A percentile compares a stretch with the other conserved stretches of the same genome.
These are phyloP conservation scores for Diorhabda carinulata DNA, from an alignment of 1,140 invertebrate species.

Conservation along the genomic window DNA sequence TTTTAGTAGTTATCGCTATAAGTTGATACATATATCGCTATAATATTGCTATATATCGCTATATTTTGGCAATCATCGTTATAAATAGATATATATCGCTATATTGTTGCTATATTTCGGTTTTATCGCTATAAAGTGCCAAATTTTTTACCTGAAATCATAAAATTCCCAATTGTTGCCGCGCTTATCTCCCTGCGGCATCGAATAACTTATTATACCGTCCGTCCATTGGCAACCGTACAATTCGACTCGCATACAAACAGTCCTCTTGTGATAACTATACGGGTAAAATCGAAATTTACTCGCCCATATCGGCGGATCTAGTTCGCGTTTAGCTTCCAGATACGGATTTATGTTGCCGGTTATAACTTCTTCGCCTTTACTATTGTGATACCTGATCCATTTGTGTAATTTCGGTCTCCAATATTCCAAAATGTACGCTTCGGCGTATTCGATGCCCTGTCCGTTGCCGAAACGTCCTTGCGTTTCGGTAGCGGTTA, in stretches of 20 bases:
- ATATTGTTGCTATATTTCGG: no score
- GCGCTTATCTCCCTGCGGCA: conserved; percentile 75
- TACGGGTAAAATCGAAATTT: conserved; percentile 72
- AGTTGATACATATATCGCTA: no score
- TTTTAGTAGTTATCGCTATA: no score
- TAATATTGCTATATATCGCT: no score
- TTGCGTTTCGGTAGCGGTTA: conserved; percentile 79
- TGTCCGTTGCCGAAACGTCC: conserved; percentile 82
- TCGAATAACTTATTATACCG: conserved; percentile 73
- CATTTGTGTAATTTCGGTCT: conserved; percentile 65
- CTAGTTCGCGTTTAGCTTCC: conserved; percentile 66
- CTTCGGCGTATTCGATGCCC: conserved; percentile 74
- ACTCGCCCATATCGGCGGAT: conserved; percentile 69
- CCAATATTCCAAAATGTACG: conserved; percentile 78
- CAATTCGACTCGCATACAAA: conserved; percentile 76
- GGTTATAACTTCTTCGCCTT: conserved; percentile 67
- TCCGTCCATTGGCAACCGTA: conserved; percentile 72
- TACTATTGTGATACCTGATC: conserved; percentile 67
- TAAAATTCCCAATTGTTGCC: conserved; percentile 70
- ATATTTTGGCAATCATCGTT: no score
- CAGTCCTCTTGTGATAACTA: conserved; percentile 66
- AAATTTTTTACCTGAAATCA: conserved; percentile 57
- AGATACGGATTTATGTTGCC: conserved; percentile 84
- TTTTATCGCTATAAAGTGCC: no score
- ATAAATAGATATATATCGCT: no score